Evolutionary conservation across 2,113 vertebrate genomes (phyloP), one percentile per base, ranked within the genome.

Genomic region (Oxyura jamaicensis): DNA sequence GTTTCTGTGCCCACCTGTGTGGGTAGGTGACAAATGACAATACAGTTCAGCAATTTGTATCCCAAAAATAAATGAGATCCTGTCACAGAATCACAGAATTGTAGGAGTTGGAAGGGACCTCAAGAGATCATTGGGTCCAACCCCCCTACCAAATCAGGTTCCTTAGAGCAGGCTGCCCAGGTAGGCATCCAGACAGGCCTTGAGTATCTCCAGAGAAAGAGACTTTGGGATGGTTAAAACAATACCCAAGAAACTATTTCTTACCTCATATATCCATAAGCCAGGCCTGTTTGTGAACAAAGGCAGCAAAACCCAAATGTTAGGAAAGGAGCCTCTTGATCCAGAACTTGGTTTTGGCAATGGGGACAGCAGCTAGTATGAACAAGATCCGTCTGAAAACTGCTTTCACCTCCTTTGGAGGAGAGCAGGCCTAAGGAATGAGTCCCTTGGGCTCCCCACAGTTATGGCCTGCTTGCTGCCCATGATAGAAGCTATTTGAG

Each of bases 1-100:
- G 97, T 98, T 63, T 99, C 99, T 4, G 98, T 99, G 4, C 99
- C 99, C 81, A 98, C 98, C 83, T 99, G 99, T 12, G 97, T 99
- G 74, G 99, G 99, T 99, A 98, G 89, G 98, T 97, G 5, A 35
- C 15, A 13, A 18, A 31, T 26, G 33, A 4, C 5, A 1, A 4
- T 16, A 8, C 3, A 2, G 26, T 16, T 8, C 5, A 0, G 28
- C 6, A 2, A 6, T 18, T 71, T 8, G 35, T 13, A 31, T 29
- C 58, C 13, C 36, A 53, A 66, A 16, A 28, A 26, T 12, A 10
- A 65, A 75, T 21, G 4, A 0, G 2, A 19, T 6, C 19, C 20
- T 48, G 10, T 48, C 46, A 48, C 46, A 48, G 46, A 48, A 48
- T 21, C 20, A 11, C 46, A 48, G 46, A 48, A 21, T 48, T 48